Percentiles rank a stretch among this genome's conserved stretches.
Evolutionary conservation across 1,140 invertebrate species (phyloP).

Genomic region (Drosophila kurseongensis): DNA sequence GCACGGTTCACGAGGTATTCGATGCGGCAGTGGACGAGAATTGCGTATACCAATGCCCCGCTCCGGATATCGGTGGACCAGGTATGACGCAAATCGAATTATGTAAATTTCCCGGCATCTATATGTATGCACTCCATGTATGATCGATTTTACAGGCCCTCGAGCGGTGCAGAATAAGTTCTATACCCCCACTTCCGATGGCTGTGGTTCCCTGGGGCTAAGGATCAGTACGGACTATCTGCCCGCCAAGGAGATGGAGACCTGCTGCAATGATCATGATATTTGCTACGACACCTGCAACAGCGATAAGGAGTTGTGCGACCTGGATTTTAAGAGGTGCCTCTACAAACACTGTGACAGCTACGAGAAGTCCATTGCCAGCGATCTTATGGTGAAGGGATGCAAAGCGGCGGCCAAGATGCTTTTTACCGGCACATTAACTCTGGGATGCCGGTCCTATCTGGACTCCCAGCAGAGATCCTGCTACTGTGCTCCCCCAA

Average conservation of each 20-base stretch:
- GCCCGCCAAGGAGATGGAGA: slow-evolving; percentile 91
- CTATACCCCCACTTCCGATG: slow-evolving; percentile 90
- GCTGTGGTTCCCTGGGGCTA: slow-evolving; percentile 92
- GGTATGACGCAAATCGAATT: slow-evolving; percentile 62
- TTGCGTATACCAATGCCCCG: slow-evolving; percentile 91
- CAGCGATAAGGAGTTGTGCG: slow-evolving; percentile 93
- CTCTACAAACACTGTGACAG: slow-evolving; percentile 92
- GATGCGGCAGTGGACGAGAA: slow-evolving; percentile 93
- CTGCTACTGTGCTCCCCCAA: slow-evolving; percentile 88
- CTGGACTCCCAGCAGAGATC: slow-evolving; percentile 92
- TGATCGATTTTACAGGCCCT: slow-evolving; percentile 86
- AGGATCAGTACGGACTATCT: slow-evolving; percentile 91
- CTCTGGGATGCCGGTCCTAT: slow-evolving; percentile 93
- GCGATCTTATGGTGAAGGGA: slow-evolving; percentile 88
- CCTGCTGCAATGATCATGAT: slow-evolving; percentile 94
- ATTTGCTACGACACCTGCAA: slow-evolving; percentile 96
- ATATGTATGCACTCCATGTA: slow-evolving; percentile 5
- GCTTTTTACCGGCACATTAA: slow-evolving; percentile 92
- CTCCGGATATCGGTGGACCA: slow-evolving; percentile 85
- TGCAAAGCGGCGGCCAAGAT: slow-evolving; percentile 94
- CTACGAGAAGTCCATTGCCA: slow-evolving; percentile 87
- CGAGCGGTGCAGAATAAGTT: slow-evolving; percentile 89
- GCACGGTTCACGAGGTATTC: slow-evolving; percentile 91
- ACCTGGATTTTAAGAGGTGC: slow-evolving; percentile 93
- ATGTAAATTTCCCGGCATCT: slow-evolving; percentile 48